Base-by-base conservation (phyloP, 2,113 vertebrate species). In the Alosa alosa region DNA sequence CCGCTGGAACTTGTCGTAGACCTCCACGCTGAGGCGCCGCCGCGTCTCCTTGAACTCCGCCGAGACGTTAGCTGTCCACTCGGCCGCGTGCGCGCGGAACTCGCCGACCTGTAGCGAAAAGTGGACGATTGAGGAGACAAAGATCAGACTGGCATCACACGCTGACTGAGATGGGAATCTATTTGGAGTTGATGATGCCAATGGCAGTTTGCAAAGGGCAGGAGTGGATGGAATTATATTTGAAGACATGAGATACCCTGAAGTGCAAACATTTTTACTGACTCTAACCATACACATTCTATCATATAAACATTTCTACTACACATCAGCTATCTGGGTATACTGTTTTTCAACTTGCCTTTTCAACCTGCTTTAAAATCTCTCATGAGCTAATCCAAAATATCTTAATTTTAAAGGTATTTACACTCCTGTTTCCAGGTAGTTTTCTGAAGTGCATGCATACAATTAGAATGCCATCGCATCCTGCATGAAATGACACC, bases 1-100 rank as follows among this genome's bases (percentile, higher is more conserved):
- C 0, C 98, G 94, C 92, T 99, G 98, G 91, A 99, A 99, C 93
- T 96, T 97, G 95, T 99, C 98, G 0, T 99, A 99, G 87, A 99
- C 98, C 94, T 99, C 98, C 82, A 99, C 98, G 0, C 98, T 99
- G 87, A 99, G 95, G 39, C 98, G 95, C 60, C 98, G 92, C 8
- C 98, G 96, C 0, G 98, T 99, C 94, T 99, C 98, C 92, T 99
- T 99, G 94, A 99, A 99, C 92, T 99, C 98, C 0, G 98, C 98
- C 0, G 98, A 99, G 88, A 99, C 98, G 0, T 99, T 99, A 57
- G 98, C 98, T 0, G 98, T 99, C 98, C 98, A 99, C 93, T 99
- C 98, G 0, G 98, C 98, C 0, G 98, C 98, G 0, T 99, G 98
- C 7, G 97, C 97, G 85, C 98, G 94, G 90, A 99, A 99, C 91